Conservation (phyloP, 2,888 invertebrate species). For the Cryptophagus acutangulus region DNA sequence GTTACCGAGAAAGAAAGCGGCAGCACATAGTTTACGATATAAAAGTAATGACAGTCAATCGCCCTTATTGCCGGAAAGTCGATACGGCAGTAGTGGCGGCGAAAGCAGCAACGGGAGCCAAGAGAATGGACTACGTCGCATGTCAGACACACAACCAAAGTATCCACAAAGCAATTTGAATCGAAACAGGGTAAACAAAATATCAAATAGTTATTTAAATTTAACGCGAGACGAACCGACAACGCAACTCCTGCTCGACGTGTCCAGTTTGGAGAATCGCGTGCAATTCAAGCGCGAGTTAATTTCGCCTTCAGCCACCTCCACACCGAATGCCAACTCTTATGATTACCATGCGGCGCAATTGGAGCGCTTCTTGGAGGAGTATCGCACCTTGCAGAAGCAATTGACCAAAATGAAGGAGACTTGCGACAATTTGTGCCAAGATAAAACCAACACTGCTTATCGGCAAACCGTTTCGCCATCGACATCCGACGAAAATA, state of each 20-base stretch:
- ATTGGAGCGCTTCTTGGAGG: conserved; percentile 72
- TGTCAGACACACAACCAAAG: conserved; percentile 50
- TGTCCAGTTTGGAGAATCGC: conserved; percentile 52
- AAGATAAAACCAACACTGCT: conserved; percentile 39
- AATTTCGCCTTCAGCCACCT: conserved; percentile 25
- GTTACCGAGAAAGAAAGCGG: conserved; percentile 51
- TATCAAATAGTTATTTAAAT: conserved; percentile 69
- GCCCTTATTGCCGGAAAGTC: conserved; percentile 64
- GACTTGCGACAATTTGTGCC: conserved; percentile 64
- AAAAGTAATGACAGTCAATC: conserved; percentile 65
- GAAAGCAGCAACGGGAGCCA: conserved; percentile 55
- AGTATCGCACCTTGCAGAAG: conserved; percentile 71
- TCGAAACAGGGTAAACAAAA: conserved; percentile 47
- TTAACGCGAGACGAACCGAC: conserved; percentile 53
- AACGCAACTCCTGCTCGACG: conserved; percentile 60
- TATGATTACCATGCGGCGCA: conserved; percentile 78
- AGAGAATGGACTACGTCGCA: conserved; percentile 47
- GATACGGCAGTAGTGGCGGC: conserved; percentile 68
- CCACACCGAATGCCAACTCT: conserved; percentile 48
- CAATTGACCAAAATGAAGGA: conserved; percentile 77
- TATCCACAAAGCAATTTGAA: conserved; percentile 33
- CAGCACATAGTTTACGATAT: conserved; percentile 38
- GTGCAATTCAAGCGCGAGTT: conserved; percentile 30
- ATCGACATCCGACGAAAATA: conserved; percentile 21
- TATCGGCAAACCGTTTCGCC: conserved; percentile 42